These are phyloP conservation scores for Callyntrura sp. DNA, from an alignment of 2,888 invertebrate genomes.

Conservation along the genomic window DNA sequence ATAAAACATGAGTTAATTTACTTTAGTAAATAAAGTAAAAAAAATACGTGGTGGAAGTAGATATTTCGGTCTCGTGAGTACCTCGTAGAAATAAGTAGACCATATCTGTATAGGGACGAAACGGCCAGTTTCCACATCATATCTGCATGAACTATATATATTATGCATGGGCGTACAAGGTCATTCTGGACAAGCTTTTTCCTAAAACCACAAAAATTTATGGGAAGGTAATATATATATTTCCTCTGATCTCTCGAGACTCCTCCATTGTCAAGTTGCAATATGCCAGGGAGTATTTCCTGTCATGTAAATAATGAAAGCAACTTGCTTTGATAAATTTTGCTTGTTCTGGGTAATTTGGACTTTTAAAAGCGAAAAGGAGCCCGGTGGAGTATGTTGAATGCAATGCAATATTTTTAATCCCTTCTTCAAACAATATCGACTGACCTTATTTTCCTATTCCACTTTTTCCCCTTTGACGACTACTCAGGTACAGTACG, in stretches of 20 bases:
- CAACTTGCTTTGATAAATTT: not conserved
- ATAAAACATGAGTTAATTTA: constrained; percentile 30
- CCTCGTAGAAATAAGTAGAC: no score
- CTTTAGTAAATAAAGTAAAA: constrained; percentile 6
- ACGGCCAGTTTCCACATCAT: no score
- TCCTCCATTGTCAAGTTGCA: not conserved
- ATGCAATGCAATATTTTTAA: not conserved
- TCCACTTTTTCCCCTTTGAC: not conserved
- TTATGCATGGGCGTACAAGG: not conserved
- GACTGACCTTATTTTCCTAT: not conserved
- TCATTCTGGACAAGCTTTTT: not conserved
- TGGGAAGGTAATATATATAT: not conserved
- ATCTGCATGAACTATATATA: not conserved
- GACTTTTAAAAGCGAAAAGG: not conserved
- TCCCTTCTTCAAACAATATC: not conserved
- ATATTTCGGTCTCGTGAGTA: no score
- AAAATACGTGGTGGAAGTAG: not conserved
- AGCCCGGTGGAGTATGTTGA: not conserved
- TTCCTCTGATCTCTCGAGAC: no score
- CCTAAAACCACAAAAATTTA: not conserved
- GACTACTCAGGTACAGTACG: no score
- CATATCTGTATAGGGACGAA: no score
- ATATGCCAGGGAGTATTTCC: not conserved
- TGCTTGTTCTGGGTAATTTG: not conserved
- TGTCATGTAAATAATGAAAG: not conserved